A percentile compares a stretch with the other conserved stretches of the same genome.
Evolutionary conservation across 1,140 invertebrate species (phyloP).

Genomic region (Macrocentrus cingulum): DNA sequence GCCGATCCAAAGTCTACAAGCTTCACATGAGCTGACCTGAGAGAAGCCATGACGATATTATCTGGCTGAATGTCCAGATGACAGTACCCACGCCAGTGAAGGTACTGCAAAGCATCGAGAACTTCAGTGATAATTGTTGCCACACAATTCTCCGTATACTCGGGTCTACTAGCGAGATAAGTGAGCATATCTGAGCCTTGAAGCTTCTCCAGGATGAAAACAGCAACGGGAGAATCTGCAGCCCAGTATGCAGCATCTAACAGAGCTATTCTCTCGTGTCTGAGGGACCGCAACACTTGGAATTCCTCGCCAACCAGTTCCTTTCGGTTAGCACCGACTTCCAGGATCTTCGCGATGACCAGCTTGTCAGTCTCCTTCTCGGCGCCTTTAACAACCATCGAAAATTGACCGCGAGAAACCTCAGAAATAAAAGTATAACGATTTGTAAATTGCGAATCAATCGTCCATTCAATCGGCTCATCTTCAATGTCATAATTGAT

Average conservation of each 20-base stretch:
- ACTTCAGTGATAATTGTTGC: conserved; percentile 81
- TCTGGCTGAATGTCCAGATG: conserved; percentile 95
- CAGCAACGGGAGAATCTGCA: conserved; percentile 65
- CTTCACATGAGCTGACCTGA: conserved; percentile 85
- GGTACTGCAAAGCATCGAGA: conserved; percentile 84
- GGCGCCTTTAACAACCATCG: conserved; percentile 80
- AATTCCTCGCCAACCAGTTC: conserved; percentile 75
- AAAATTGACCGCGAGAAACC: conserved; percentile 79
- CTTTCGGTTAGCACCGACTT: conserved; percentile 68
- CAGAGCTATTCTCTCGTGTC: conserved; percentile 82
- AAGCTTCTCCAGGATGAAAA: conserved; percentile 82
- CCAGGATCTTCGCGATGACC: conserved; percentile 78
- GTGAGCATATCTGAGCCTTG: conserved; percentile 90
- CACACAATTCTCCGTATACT: conserved; percentile 90
- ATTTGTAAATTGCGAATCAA: conserved; percentile 66
- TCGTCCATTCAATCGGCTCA: conserved; percentile 72
- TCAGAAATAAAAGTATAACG: conserved; percentile 84
- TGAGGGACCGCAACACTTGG: conserved; percentile 75
- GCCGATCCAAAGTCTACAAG: conserved; percentile 89
- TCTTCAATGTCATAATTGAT: conserved; percentile 77
- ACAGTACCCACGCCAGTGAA: conserved; percentile 89
- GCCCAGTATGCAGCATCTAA: conserved; percentile 74
- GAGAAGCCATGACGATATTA: conserved; percentile 92
- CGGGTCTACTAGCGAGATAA: conserved; percentile 81
- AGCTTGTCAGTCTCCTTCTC: conserved; percentile 72